Conservation (phyloP, 1,140 invertebrate species). For the Hyposmocoma kahamanoa region DNA sequence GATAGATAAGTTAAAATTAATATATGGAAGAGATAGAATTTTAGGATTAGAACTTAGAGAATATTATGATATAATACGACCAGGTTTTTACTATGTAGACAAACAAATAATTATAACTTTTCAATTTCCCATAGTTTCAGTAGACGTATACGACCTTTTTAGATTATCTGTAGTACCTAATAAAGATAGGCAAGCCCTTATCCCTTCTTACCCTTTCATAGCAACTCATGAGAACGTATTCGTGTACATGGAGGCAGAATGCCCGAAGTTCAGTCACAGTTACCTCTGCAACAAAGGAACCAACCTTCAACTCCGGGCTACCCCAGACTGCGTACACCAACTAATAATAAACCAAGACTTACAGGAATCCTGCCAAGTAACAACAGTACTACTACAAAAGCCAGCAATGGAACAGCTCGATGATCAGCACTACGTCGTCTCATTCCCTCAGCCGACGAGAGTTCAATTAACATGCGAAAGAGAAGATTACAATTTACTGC, state of each 20-base stretch:
- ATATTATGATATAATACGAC: constrained; percentile 10
- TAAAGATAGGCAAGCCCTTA: constrained; percentile 17
- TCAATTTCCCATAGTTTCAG: constrained; percentile 1
- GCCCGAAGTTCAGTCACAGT: constrained; percentile 19
- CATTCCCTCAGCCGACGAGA: constrained; percentile 19
- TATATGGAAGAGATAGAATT: constrained; percentile 3
- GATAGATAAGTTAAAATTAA: constrained; percentile 1
- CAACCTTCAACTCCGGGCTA: constrained; percentile 12
- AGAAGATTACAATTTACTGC: constrained; percentile 13
- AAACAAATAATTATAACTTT: constrained; percentile 2
- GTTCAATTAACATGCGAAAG: constrained; percentile 15
- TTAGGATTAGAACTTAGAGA: constrained; percentile 11
- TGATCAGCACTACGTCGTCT: constrained; percentile 21
- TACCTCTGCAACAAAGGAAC: constrained; percentile 20
- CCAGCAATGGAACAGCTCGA: constrained; percentile 26
- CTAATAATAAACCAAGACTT: constrained; percentile 21
- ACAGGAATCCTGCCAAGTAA: constrained; percentile 13
- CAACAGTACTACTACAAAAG: constrained; percentile 14
- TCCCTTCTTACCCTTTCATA: constrained; percentile 26
- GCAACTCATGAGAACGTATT: constrained; percentile 22
- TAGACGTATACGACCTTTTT: background rate
- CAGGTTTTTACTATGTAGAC: constrained; percentile 3
- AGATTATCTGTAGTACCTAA: constrained; percentile 14
- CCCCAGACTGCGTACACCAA: constrained; percentile 19
- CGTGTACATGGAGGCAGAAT: constrained; percentile 29